Conservation (phyloP, 2,888 invertebrate species). For the Brenthis ino region DNA sequence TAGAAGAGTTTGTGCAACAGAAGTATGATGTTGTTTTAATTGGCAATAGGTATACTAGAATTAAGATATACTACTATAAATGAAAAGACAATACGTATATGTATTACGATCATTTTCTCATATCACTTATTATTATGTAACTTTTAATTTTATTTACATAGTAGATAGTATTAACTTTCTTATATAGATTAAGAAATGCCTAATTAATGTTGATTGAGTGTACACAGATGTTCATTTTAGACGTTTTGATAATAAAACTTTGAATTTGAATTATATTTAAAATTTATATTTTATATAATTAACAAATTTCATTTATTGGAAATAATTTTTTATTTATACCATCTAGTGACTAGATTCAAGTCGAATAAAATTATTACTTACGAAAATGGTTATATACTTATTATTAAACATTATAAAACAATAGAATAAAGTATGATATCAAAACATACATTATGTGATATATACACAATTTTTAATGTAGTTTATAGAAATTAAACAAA, state of each 20-base stretch:
- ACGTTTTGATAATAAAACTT: not conserved
- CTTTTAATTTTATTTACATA: constrained; percentile 41
- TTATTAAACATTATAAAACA: constrained; percentile 19
- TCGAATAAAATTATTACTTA: not conserved
- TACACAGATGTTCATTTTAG: constrained; percentile 29
- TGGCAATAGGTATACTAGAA: constrained; percentile 57
- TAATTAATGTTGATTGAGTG: constrained; percentile 23
- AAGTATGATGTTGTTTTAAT: constrained; percentile 39
- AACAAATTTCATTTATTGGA: not conserved
- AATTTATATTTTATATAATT: not conserved
- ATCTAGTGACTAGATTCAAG: not conserved
- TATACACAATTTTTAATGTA: constrained; percentile 79
- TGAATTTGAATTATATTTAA: not conserved
- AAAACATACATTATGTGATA: constrained; percentile 73
- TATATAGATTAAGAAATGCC: constrained; percentile 34
- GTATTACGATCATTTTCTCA: constrained; percentile 68
- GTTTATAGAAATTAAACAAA: constrained; percentile 60
- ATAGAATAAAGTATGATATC: constrained; percentile 32
- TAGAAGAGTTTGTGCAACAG: not conserved
- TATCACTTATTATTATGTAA: constrained; percentile 50
- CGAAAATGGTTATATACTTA: constrained; percentile 6
- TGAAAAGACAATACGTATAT: constrained; percentile 79
- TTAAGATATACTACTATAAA: constrained; percentile 46
- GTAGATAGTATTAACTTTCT: constrained; percentile 34
- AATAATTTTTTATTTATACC: not conserved